Base-by-base conservation (phyloP, 1,140 invertebrate species). In the Thalassaphorura encarpata region DNA sequence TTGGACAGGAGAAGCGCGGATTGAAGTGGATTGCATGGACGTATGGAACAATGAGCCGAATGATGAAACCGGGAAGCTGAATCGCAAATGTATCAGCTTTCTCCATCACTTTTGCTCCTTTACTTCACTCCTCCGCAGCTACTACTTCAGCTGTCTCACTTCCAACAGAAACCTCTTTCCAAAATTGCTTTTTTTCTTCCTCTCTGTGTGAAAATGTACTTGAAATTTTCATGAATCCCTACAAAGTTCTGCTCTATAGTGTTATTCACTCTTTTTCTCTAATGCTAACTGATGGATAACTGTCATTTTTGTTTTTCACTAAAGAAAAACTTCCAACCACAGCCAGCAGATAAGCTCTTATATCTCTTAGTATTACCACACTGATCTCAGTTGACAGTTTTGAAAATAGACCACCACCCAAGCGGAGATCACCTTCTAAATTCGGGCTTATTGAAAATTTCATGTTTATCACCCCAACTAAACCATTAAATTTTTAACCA, bases 101-200 rank as follows among this genome's bases (percentile, higher is more conserved):
- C 28, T 47, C 45, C 45, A 47, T 19, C n/a, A n/a, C n/a, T n/a
- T n/a, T n/a, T n/a, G n/a, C n/a, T n/a, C n/a, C 67, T 66, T 63
- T 63, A 63, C 63, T 64, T 61, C 64, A 67, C 66, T 62, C 66
- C 66, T 70, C 64, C 67, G n/a, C n/a, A n/a, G n/a, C n/a, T 69
- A 67, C 68, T 69, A 66, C 66, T 67, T 68, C 68, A 68, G 66
- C 67, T 68, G 60, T 63, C 67, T 67, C 68, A 56, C 64, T 54
- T 46, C 41, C 62, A 66, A 67, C n/a, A n/a, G n/a, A n/a, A n/a
- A n/a, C n/a, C n/a, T 64, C 60, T 64, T 64, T 58, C 52, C 48
- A 46, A 64, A 64, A 64, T 64, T 64, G 58, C 58, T 64, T 64
- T 59, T 61, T 64, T 61, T 24, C 28, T 48, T 28, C 23, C 21